phyloP scores from a whole-genome alignment of 2,113 vertebrate species.

The Lethenteron camtschaticum region DNA sequence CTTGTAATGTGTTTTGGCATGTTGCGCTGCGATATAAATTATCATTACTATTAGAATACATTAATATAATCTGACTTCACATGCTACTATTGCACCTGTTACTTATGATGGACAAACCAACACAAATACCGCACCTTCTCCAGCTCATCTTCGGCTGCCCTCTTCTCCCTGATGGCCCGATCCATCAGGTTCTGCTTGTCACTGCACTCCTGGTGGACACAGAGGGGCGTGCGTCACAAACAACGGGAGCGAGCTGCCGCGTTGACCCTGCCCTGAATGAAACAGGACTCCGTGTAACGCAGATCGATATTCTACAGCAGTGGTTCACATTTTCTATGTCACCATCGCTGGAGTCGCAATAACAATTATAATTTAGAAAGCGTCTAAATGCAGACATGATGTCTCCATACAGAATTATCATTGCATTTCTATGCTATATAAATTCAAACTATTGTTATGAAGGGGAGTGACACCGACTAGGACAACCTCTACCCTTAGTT shows the following conservation, averaged over 20 bases:
- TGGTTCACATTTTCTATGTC: neutral
- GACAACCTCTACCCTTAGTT: no score
- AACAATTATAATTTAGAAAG: neutral
- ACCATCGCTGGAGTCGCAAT: neutral
- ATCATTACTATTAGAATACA: no score
- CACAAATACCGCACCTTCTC: constrained; percentile 34
- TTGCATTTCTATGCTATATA: no score
- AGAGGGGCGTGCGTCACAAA: neutral
- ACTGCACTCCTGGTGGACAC: constrained; percentile 40
- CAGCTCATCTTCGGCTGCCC: constrained; percentile 61
- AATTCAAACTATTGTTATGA: no score
- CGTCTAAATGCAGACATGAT: no score
- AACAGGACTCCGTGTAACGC: neutral
- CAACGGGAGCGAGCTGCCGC: neutral
- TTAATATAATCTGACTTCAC: no score
- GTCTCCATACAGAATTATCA: no score
- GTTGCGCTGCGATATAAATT: no score
- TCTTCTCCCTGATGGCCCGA: constrained; percentile 46
- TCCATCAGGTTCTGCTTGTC: constrained; percentile 59
- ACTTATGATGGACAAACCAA: no score
- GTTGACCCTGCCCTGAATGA: neutral
- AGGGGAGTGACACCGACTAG: no score
- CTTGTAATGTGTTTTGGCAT: no score
- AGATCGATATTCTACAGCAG: neutral
- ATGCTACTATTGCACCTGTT: no score